Base-by-base conservation (phyloP, 1,140 invertebrate species). In the Leptinotarsa undecemlineata region DNA sequence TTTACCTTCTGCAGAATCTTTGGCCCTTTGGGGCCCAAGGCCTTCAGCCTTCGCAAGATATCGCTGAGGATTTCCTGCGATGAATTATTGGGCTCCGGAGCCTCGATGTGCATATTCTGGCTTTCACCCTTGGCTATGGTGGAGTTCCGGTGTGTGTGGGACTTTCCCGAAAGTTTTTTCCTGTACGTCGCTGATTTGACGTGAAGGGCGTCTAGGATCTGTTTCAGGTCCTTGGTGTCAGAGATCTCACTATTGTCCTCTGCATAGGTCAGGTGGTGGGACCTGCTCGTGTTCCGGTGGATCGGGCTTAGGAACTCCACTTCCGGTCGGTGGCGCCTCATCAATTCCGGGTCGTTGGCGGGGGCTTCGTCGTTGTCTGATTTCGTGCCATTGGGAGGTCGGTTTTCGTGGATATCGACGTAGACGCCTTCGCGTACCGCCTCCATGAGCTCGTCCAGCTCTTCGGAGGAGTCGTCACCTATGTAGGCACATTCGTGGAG, bases 401-500 rank as follows among this genome's bases (percentile, higher is more conserved):
- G 33, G 6, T 73, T 60, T 33, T 61, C 33, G 33, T 72, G 23
- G 19, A 66, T 20, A 14, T 71, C 51, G 19, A 78, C 76, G 67
- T 81, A 81, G 20, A 72, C 80, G 23, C 79, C 77, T 73, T 84
- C 82, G 14, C 77, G 73, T n/a, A 81, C 86, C 3, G 86, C 85
- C 80, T 90, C 88, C 20, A 88, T 74, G 3, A 91, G 81, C 78
- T 92, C 91, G 21, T 92, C 90, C 8, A 91, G 72, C 78, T 92
- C 91, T 82, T 93, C 92, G 2, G 91, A 92, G 0, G 91, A 92
- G 79, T 92, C 89, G 78, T 94, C 92, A 2, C 93, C 93, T 69
- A 94, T 93, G 83, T 93, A 94, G 0, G 92, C 92, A 78, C 93
- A 94, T 75, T 93, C 90, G 79, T 92, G 90, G 0, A 94, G 84